Evolutionary conservation across 2,888 invertebrate species (phyloP).

Genomic region (Erebia epiphron): DNA sequence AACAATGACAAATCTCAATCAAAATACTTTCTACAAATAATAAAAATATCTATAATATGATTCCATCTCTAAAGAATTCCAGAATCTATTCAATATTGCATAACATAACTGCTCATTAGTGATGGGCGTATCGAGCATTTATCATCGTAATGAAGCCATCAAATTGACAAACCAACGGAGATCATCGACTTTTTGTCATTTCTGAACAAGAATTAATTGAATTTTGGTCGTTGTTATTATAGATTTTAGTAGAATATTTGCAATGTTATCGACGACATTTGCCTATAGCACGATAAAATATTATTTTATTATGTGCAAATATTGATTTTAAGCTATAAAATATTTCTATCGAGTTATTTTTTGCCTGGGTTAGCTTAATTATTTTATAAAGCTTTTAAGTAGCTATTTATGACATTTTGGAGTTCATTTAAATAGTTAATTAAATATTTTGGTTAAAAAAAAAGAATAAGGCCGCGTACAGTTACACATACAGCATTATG

Average conservation of each 20-base stretch:
- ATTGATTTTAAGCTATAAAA: slow-evolving; percentile 9
- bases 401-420: background rate
- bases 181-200: slow-evolving; percentile 15
- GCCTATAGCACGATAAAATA: slow-evolving; percentile 13
- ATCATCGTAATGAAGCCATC: slow-evolving; percentile 37
- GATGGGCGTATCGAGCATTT: slow-evolving; percentile 20
- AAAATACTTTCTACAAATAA: slow-evolving; percentile 27
- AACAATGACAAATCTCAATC: slow-evolving; percentile 29
- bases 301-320: slow-evolving; percentile 29
- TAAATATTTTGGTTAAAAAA: no score
- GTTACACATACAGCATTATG: background rate
- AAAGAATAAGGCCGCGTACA: no score
- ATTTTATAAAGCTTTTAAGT: background rate
- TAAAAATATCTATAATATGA: slow-evolving; percentile 23
- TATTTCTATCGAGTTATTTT: background rate
- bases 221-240: slow-evolving; percentile 16
- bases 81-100: slow-evolving; percentile 31
- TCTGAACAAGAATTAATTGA: slow-evolving; percentile 31
- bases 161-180: slow-evolving; percentile 29
- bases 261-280: slow-evolving; percentile 15
- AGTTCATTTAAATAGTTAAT: no score
- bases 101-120: slow-evolving; percentile 35
- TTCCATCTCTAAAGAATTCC: slow-evolving; percentile 34
- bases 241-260: background rate
- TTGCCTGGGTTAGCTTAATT: background rate